Evolutionary conservation across 2,113 vertebrate genomes (phyloP).

Genomic region (Probosciger aterrimus): DNA sequence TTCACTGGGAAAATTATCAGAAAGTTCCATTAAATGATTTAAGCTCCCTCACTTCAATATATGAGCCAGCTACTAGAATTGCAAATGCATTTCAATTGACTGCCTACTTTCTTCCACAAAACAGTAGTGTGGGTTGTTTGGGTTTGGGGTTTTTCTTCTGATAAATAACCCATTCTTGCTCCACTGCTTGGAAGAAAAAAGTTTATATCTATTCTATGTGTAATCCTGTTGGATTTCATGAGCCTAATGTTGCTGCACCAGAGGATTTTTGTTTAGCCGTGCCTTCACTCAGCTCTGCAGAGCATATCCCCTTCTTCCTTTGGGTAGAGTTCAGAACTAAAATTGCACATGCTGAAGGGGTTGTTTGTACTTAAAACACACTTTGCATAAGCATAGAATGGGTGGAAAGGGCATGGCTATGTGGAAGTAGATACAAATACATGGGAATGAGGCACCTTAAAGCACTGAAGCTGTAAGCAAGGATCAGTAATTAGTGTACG

Average conservation of each 20-base stretch:
- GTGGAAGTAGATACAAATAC: background rate
- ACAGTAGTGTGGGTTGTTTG: background rate
- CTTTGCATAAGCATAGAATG: background rate
- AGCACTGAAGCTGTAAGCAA: background rate
- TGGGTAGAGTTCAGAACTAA: background rate
- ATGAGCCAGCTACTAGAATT: background rate
- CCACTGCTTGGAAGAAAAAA: background rate
- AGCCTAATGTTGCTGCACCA: background rate
- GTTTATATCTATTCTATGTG: accelerated
- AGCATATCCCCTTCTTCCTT: background rate
- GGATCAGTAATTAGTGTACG: background rate
- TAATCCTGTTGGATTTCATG: background rate
- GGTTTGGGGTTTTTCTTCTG: background rate
- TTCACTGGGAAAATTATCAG: background rate
- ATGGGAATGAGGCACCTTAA: background rate
- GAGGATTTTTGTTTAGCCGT: background rate
- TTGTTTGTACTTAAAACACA: background rate
- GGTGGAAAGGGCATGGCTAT: background rate
- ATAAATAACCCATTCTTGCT: background rate
- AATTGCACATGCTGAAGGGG: background rate
- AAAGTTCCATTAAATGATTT: background rate
- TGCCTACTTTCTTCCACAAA: background rate
- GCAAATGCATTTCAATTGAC: background rate
- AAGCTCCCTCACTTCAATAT: background rate
- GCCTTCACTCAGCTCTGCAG: background rate